phyloP scores from a whole-genome alignment of 2,888 invertebrate species.

The Stegophylla sp. region DNA sequence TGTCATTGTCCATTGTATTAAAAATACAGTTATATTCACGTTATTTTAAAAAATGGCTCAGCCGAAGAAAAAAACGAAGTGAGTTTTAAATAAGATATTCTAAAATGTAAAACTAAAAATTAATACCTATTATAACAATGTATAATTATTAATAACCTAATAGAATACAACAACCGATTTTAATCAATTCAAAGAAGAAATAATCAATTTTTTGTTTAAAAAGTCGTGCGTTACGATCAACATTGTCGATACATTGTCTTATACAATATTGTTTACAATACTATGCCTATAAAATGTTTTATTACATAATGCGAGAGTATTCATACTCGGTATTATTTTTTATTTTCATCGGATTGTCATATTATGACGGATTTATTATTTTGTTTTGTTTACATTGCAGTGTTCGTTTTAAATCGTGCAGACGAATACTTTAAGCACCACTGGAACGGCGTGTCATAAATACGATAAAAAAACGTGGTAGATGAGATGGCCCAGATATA shows the following conservation, averaged over 20 bases:
- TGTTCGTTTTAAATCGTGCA: not conserved
- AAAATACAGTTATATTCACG: not conserved
- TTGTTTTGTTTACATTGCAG: not conserved
- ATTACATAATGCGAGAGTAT: not conserved
- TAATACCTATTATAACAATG: not conserved
- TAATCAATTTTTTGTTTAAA: not conserved
- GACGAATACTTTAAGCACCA: slow-evolving; percentile 36
- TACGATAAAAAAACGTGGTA: slow-evolving; percentile 29
- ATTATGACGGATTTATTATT: slow-evolving; percentile 23
- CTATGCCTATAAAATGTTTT: no score
- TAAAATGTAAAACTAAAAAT: not conserved
- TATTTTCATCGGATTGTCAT: not conserved
- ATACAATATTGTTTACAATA: not conserved
- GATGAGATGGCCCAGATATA: slow-evolving; percentile 54
- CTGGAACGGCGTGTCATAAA: slow-evolving; percentile 39
- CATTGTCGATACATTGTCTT: not conserved
- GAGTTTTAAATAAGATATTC: not conserved
- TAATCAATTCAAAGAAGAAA: not conserved
- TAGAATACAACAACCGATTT: not conserved
- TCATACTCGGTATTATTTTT: not conserved
- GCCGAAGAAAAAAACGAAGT: not conserved
- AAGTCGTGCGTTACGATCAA: not conserved
- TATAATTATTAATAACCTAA: not conserved
- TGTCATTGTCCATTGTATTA: slow-evolving; percentile 26
- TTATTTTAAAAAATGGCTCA: not conserved